These are phyloP conservation scores for Pangasius mekongensis DNA, from an alignment of 2,797 vertebrate genomes.

Conservation along the genomic window DNA sequence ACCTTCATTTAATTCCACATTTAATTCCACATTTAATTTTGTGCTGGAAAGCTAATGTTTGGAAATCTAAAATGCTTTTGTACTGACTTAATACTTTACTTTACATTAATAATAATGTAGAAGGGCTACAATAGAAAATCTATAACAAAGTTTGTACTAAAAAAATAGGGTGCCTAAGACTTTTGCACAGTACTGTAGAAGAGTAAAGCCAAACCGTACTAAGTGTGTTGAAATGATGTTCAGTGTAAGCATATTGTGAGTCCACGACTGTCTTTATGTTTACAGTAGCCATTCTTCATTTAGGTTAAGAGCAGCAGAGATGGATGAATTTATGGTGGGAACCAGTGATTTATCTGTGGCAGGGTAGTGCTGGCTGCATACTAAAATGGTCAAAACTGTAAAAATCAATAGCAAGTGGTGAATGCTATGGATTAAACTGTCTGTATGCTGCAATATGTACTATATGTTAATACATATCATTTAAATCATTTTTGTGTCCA, in stretches of 20 bases:
- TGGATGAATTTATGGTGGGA: not conserved
- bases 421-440: not conserved
- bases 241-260: not conserved
- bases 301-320: not conserved
- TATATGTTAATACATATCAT: not conserved
- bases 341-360: not conserved
- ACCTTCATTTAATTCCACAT: no score
- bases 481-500: not conserved
- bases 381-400: not conserved
- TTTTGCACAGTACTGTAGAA: no score
- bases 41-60: no score
- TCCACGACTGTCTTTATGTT: not conserved
- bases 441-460: not conserved
- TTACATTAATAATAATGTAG: no score
- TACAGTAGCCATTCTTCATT: not conserved
- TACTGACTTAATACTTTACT: no score
- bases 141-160: no score
- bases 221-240: not conserved
- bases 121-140: not conserved
- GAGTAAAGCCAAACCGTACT: not conserved
- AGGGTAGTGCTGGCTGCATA: not conserved
- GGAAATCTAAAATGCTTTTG: no score
- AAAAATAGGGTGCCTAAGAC: no score
- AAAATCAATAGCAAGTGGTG: conserved; percentile 8
- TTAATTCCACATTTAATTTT: no score